Evolutionary conservation across 2,797 vertebrate species (phyloP), one percentile per base, ranked within the genome.

Genomic region (Urosaurus nigricauda): DNA sequence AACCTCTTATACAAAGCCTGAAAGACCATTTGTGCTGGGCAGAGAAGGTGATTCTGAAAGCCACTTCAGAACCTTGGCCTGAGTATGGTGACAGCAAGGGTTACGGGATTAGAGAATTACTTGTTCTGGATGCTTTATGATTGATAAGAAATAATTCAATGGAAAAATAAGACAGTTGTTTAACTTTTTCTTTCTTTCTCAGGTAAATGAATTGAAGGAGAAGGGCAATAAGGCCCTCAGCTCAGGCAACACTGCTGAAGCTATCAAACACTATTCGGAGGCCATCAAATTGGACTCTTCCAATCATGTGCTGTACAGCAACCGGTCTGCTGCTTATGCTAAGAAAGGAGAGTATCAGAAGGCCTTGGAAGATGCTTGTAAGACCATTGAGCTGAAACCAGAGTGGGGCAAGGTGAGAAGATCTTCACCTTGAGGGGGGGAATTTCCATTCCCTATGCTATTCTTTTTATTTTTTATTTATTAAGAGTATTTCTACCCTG

Each of bases 241-340:
- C 7, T 98, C 97, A 0, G 98, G 98, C 40, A 97, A 98, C 90
- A 97, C 98, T 0, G 97, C 97, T 0, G 98, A 98, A n/a, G 98
- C 98, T 0, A 89, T 99, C 1, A 97, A 97, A 43, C 99, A 98
- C 94, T 99, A 99, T 96, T 97, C 98, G 0, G 98, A 99, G 86
- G 98, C 98, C n/a, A 96, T 99, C 93, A 95, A 96, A n/a, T 92
- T 99, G 4, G 98, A 99, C 83, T 97, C 98, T 43, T 95, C 96
- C 91, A 99, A 99, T 96, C 98, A 99, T 14, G 98, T 99, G 87
- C 98, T 99, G 58, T 99, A 97, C 96, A 99, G 98, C 96, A 99
- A 99, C 90, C 98, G 97, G 29, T 97, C 97, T 0, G 97, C 97
- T 0, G 97, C 97, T 14, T 97, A 97, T 0, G 97, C 97, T 58